These are phyloP conservation scores for Apamea crenata DNA, from an alignment of 2,888 invertebrate genomes.

Conservation along the genomic window DNA sequence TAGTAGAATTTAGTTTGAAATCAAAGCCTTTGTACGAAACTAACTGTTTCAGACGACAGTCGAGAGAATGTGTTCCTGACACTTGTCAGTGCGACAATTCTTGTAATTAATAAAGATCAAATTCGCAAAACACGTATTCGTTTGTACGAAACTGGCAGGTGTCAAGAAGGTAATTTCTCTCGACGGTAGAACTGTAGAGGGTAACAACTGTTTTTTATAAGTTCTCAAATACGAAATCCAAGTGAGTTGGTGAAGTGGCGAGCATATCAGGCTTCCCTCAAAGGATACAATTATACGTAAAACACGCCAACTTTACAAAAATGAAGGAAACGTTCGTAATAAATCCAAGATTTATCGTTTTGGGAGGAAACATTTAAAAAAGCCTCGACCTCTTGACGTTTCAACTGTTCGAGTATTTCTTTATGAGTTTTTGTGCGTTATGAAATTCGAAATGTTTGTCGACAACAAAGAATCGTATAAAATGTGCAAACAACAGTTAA, in stretches of 20 bases:
- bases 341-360: constrained; percentile 63
- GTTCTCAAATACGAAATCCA: constrained; percentile 20
- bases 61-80: neutral
- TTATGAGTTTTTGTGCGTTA: constrained; percentile 57
- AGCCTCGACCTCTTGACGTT: constrained; percentile 45
- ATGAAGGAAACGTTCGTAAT: constrained; percentile 63
- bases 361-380: constrained; percentile 52
- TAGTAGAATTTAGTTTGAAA: neutral
- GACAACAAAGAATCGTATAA: constrained; percentile 48
- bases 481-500: constrained; percentile 48
- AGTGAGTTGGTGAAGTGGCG: constrained; percentile 29
- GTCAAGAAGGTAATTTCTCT: neutral
- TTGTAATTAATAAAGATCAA: neutral
- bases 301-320: constrained; percentile 60
- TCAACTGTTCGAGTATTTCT: constrained; percentile 49
- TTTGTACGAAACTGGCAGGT: neutral
- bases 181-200: neutral
- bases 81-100: neutral
- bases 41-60: neutral
- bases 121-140: neutral
- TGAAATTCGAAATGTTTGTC: constrained; percentile 49
- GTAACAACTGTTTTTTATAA: constrained; percentile 24
- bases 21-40: neutral
- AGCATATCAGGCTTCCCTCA: constrained; percentile 34
- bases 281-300: constrained; percentile 58